Evolutionary conservation across 2,113 vertebrate genomes (phyloP), one percentile per base, ranked within the genome.

Genomic region (Microcebus lehilahytsara): DNA sequence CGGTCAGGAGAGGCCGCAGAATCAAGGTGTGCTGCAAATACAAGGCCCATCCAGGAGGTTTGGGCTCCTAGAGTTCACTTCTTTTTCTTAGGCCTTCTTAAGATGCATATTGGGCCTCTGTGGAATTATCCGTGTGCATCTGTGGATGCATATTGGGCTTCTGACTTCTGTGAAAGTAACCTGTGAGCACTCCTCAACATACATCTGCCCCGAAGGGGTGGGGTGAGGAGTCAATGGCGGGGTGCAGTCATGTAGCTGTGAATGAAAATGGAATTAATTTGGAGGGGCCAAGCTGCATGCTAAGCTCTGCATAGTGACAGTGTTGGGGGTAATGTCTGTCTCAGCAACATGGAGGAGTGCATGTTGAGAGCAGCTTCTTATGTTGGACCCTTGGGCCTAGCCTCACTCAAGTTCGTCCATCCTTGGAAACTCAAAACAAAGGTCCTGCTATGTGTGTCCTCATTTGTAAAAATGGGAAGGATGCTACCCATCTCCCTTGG

Each of bases 401-500:
- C 16, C 46, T 42, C 66, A 16, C 40, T 85, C 51, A 71, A 81
- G 12, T 72, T 58, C 58, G 77, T n/a, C 25, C 46, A 79, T 56
- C 60, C 88, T 85, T 85, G 66, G 12, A 79, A 94, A 75, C 71
- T 32, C n/a, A 62, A 79, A 67, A 40, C 40, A 56, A 37, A 56
- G n/a, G 5, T 53, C 37, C 81, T 60, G 22, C 46, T 83, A 77
- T 96, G 64, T n/a, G 12, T 53, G 83, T 66, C 71, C n/a, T 93
- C 64, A 34, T 85, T 69, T 75, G 8, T 77, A 56, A 85, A 75
- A 75, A 12, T 53, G n/a, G 10, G 37, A 34, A 42, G 53, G 6
- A 62, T n/a, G 37, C 22, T 34, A 22, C 4, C 42, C 9, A 17
- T 17, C 49, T 75, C 19, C 46, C 30, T 14, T 40, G 46, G 37